Conservation (phyloP, 2,888 invertebrate species). For the Elaeidobius kamerunicus region DNA sequence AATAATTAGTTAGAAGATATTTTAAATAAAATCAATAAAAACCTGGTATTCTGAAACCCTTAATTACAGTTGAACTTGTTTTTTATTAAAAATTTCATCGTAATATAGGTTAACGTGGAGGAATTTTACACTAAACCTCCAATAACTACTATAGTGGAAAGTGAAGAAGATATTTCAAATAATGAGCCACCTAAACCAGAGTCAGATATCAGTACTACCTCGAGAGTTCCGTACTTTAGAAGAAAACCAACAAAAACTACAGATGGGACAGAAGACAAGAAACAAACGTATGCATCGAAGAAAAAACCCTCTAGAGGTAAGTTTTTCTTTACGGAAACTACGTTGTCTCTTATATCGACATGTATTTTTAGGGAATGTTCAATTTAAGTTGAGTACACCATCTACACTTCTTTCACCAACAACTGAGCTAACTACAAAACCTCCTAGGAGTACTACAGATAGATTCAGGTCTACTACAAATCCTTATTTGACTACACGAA, state of each 20-base stretch:
- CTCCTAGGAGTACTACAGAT: constrained; percentile 13
- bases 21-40: background rate
- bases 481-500: constrained; percentile 4
- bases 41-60: background rate
- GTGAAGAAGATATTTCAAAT: constrained; percentile 7
- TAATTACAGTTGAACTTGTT: background rate
- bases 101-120: constrained; percentile 48
- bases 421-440: constrained; percentile 12
- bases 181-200: background rate
- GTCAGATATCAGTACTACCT: constrained; percentile 5
- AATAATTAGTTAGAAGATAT: too few relatives aligned
- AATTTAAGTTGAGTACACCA: constrained; percentile 15
- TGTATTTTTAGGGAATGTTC: constrained; percentile 16
- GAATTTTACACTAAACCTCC: constrained; percentile 67
- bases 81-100: constrained; percentile 5
- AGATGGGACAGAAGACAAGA: constrained; percentile 25
- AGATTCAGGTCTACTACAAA: constrained; percentile 4
- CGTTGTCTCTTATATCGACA: too few relatives aligned
- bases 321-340: too few relatives aligned
- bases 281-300: constrained; percentile 5
- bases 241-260: constrained; percentile 31
- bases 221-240: constrained; percentile 28
- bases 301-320: constrained; percentile 27
- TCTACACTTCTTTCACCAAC: background rate
- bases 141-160: constrained; percentile 56